Percentiles rank a stretch among this genome's conserved stretches.
Conservation (phyloP, 2,113 vertebrate genomes). For the Percina caprodes region DNA sequence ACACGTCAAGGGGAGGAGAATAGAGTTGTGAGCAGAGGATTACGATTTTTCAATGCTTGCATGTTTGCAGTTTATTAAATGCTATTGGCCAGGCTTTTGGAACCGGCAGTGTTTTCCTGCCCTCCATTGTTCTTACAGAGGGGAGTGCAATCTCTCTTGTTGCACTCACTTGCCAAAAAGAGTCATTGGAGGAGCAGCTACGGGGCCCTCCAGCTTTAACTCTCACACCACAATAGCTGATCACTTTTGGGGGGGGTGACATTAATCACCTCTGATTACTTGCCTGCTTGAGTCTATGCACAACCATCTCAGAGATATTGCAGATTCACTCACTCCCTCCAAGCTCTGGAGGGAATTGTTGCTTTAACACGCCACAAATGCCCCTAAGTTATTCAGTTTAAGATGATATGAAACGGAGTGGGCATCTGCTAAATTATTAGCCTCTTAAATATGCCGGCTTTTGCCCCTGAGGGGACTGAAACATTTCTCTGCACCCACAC, state of each 20-base stretch:
- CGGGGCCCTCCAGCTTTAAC: constrained; percentile 36
- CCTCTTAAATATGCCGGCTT: constrained; percentile 24
- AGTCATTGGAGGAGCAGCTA: constrained; percentile 21
- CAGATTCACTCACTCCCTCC: constrained; percentile 8
- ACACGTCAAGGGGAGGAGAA: constrained; percentile 36
- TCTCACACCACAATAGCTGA: constrained; percentile 67
- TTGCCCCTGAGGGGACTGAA: constrained; percentile 26
- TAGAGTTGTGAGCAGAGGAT: constrained; percentile 23
- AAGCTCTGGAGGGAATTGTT: constrained; percentile 1
- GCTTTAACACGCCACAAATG: constrained; percentile 13
- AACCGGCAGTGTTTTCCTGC: constrained; percentile 39
- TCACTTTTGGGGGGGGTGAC: constrained; percentile 61
- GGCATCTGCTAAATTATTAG: constrained; percentile 42
- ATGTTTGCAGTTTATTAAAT: constrained; percentile 65
- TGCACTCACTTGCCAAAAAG: constrained; percentile 46
- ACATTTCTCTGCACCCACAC: constrained; percentile 55
- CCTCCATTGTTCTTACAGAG: constrained; percentile 65
- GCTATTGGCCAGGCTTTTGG: constrained; percentile 53
- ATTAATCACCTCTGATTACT: constrained; percentile 74
- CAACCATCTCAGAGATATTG: constrained; percentile 25
- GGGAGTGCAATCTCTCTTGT: constrained; percentile 67
- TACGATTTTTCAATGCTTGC: constrained; percentile 49
- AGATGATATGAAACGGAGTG: constrained; percentile 13
- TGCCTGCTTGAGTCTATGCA: constrained; percentile 32
- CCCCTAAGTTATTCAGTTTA: constrained; percentile 7